Base-by-base conservation (phyloP, 2,797 vertebrate genomes). In the Dendrocincla tyrannina region DNA sequence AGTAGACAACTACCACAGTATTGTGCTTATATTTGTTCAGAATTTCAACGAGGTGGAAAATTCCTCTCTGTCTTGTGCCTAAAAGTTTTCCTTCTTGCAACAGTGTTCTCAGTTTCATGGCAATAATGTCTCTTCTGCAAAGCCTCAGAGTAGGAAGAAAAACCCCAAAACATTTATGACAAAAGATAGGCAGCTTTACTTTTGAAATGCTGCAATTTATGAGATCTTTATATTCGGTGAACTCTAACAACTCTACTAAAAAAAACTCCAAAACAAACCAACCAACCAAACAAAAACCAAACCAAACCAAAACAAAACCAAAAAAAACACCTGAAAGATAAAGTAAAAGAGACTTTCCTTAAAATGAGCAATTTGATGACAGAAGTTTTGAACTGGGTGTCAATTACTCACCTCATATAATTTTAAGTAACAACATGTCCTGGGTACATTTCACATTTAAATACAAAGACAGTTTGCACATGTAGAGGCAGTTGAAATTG, bases 31-130 rank as follows among this genome's bases (percentile, higher is more conserved):
- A 63, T 91, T 81, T 70, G 49, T 73, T 78, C 28, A 58, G 74
- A 66, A 91, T 86, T 90, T 86, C 74, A 92, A 35, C 39, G 79
- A 74, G 41, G 37, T 25, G 62, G 66, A 96, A 86, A 89, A 85
- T 58, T 87, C 41, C 30, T 72, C 59, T 69, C 22, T 42, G 5
- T 32, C 35, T 11, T 7, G 3, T 35, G 24, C 24, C 39, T 79
- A 63, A 73, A 81, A 35, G 14, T 59, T 76, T 78, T 67, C 7
- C 3, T 74, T 85, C 37, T 70, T 85, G 59, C 28, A 69, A 64
- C 2, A 59, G 10, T 4, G 3, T 42, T 85, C 63, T 79, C n/a
- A 67, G 42, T 56, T 52, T 23, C 2, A 2, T 56, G 23, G 37
- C 35, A 91, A 39, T 60, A 58, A 62, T 20, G 2, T n/a, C 7